Evolutionary conservation across 2,113 vertebrate genomes (phyloP), one percentile per base, ranked within the genome.

Genomic region (Dasyprocta punctata): DNA sequence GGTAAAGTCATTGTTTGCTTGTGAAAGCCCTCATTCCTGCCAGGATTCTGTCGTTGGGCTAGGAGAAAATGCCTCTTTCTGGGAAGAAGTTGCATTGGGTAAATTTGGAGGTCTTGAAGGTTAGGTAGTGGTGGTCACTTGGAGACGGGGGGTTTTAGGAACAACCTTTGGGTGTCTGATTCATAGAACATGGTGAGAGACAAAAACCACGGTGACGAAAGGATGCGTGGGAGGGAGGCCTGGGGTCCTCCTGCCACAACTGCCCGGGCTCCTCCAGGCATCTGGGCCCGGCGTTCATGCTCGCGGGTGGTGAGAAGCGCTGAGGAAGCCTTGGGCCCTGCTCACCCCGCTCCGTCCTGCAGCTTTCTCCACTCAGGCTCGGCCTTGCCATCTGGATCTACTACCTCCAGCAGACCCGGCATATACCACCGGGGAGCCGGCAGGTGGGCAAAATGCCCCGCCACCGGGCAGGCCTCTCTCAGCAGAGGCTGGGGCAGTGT

Each of bases 261-360:
- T 52, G 20, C 67, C 61, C 86, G 49, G 82, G 3, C 7, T 5
- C 58, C 81, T 81, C 54, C 60, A 6, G 26, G 82, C 61, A 56
- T 20, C 19, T 28, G 19, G 12, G 56, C 92, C 10, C 89, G 89
- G 56, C 3, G 0, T 19, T 33, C 36, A n/a, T 22, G 26, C 63
- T 7, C 30, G 56, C 0, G 30, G 30, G 49, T 44, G 17, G 22
- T 26, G 4, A 58, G 52, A 38, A 33, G 44, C 11, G 41, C 75
- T 84, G 54, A 67, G 49, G 58, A 82, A 87, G n/a, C 44, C 36
- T 58, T 56, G 20, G 30, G 11, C 49, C 63, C 82, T 3, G 3
- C 20, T 8, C 0, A 12, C 1, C 7, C 41, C 22, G 0, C 1
- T 5, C 11, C 0, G 0, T 24, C 33, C 54, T 47, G 30, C 3